Evolutionary conservation across 2,888 invertebrate genomes (phyloP).

Genomic region (Deilephila elpenor): DNA sequence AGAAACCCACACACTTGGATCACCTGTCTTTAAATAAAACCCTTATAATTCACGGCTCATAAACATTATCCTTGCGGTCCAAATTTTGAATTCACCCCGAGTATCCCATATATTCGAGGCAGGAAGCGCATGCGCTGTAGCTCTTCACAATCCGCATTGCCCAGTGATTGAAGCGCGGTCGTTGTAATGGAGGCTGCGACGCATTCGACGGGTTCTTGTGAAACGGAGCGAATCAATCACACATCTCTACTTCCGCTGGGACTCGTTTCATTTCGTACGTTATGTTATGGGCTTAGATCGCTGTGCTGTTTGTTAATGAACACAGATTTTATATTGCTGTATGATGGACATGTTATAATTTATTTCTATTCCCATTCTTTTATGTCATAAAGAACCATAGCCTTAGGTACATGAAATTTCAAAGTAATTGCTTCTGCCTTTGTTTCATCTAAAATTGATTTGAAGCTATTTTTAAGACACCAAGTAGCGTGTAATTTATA

Average conservation of each 20-base stretch:
- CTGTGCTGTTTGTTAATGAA: neutral
- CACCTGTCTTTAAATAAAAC: no score
- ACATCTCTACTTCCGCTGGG: slow-evolving; percentile 7
- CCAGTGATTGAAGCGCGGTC: neutral
- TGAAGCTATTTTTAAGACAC: no score
- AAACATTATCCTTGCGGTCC: neutral
- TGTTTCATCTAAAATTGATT: neutral
- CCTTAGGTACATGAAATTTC: no score
- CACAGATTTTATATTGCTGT: neutral
- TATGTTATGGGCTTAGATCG: neutral
- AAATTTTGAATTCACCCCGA: neutral
- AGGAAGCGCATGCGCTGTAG: neutral
- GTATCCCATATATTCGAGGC: neutral
- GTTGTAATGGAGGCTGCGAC: neutral
- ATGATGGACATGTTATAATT: no score
- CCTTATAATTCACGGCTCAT: no score
- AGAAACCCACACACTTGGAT: no score
- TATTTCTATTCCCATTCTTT: no score
- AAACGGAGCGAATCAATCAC: slow-evolving; percentile 27
- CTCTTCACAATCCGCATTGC: neutral
- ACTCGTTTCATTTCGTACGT: slow-evolving; percentile 1
- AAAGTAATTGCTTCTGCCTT: no score
- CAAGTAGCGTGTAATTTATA: no score
- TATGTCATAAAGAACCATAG: no score
- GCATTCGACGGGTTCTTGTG: slow-evolving; percentile 25